Conservation (phyloP, 2,888 invertebrate genomes). For the Rosalia funebris region DNA sequence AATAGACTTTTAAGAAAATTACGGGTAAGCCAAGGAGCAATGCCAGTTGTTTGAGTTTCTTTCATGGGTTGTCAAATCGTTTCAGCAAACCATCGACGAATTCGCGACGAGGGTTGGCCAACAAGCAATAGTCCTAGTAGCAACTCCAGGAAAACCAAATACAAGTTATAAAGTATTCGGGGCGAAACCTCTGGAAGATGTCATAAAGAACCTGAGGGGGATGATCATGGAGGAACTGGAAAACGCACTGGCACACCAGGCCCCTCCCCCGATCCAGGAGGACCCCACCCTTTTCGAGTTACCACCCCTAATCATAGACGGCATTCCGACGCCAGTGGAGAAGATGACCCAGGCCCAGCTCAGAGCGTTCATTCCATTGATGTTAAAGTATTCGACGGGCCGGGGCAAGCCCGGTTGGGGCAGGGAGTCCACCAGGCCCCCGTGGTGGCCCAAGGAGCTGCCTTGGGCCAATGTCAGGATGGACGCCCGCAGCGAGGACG, state of each 20-base stretch:
- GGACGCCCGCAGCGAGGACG: conserved; percentile 95
- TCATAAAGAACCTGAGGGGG: conserved; percentile 88
- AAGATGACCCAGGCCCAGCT: conserved; percentile 99
- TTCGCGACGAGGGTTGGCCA: conserved; percentile 97
- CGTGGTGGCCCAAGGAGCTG: conserved; percentile 98
- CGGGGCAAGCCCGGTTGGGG: conserved; percentile 99
- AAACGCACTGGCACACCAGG: conserved; percentile 91
- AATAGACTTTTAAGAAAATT: conserved; percentile 89
- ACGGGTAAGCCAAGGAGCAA: conserved; percentile 71
- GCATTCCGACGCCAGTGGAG: conserved; percentile 97
- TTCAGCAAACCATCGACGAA: conserved; percentile 92
- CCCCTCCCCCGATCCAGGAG: conserved; percentile 85
- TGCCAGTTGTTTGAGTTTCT: no score
- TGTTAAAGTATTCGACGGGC: conserved; percentile 97
- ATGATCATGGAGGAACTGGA: conserved; percentile 97
- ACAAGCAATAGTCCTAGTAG: conserved; percentile 95
- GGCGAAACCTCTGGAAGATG: conserved; percentile 96
- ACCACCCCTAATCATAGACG: conserved; percentile 95
- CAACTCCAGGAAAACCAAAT: conserved; percentile 95
- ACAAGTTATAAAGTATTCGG: conserved; percentile 97
- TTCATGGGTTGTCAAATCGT: conserved; percentile 29
- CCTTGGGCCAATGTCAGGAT: conserved; percentile 99
- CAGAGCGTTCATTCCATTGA: conserved; percentile 94
- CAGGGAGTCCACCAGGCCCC: conserved; percentile 91
- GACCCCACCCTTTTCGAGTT: conserved; percentile 94